These are phyloP conservation scores for Drosophila ezoana DNA, from an alignment of 2,888 invertebrate species.

Conservation along the genomic window DNA sequence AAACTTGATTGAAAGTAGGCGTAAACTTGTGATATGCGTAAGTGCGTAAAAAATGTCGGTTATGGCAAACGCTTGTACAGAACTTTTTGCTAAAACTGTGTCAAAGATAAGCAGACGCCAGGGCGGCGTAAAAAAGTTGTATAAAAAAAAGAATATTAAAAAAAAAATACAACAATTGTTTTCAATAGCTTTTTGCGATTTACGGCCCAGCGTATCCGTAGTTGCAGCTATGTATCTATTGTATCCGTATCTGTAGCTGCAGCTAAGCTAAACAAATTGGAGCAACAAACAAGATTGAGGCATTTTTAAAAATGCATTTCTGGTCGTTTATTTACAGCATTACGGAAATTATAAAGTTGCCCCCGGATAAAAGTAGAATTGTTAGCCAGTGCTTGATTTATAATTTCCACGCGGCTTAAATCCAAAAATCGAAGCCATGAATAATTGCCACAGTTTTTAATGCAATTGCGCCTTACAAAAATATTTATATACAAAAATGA, in stretches of 20 bases:
- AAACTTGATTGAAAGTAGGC: conserved; percentile 13
- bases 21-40: conserved; percentile 26
- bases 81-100: conserved; percentile 53
- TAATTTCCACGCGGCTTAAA: conserved; percentile 56
- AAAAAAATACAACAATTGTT: conserved; percentile 33
- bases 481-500: background rate
- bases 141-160: conserved; percentile 32
- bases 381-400: conserved; percentile 54
- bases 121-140: conserved; percentile 36
- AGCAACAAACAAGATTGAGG: conserved; percentile 25
- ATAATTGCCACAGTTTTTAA: conserved; percentile 24
- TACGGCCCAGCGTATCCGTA: conserved; percentile 53
- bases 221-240: conserved; percentile 36
- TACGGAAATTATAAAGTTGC: conserved; percentile 75
- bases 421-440: conserved; percentile 18
- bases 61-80: conserved; percentile 13
- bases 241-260: conserved; percentile 23
- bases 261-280: conserved; percentile 55
- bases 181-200: conserved; percentile 65
- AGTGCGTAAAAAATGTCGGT: conserved; percentile 17
- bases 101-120: conserved; percentile 65
- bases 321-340: conserved; percentile 57
- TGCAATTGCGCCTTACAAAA: conserved; percentile 23
- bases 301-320: conserved; percentile 40
- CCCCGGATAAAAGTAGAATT: conserved; percentile 39